Conservation (phyloP, 2,888 invertebrate genomes). For the Ornithoptera alexandrae region DNA sequence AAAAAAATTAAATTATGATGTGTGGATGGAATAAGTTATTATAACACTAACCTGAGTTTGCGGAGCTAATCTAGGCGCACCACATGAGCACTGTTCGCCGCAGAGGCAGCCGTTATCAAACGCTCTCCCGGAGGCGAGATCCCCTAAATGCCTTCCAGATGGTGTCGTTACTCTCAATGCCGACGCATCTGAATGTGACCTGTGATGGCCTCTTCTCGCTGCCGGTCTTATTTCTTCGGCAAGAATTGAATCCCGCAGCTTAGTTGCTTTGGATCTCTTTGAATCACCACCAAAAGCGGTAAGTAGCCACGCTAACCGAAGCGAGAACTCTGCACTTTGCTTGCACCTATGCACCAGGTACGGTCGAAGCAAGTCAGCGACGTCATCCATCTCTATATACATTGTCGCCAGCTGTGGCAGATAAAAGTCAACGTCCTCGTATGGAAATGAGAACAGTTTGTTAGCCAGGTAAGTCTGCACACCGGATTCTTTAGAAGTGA, state of each 20-base stretch:
- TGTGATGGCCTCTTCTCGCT: constrained; percentile 75
- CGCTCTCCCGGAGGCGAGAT: constrained; percentile 95
- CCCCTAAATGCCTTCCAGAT: constrained; percentile 88
- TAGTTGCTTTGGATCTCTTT: constrained; percentile 64
- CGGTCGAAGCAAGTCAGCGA: constrained; percentile 87
- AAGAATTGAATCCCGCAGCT: constrained; percentile 67
- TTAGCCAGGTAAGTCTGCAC: constrained; percentile 98
- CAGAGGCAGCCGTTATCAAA: constrained; percentile 98
- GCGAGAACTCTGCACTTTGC: constrained; percentile 96
- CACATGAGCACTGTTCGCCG: constrained; percentile 86
- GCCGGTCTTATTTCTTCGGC: constrained; percentile 74
- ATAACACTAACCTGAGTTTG: constrained; percentile 64
- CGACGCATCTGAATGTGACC: constrained; percentile 91
- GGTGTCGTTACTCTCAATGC: constrained; percentile 80
- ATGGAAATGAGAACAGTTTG: constrained; percentile 96
- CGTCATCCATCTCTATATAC: constrained; percentile 98
- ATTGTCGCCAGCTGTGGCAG: constrained; percentile 98
- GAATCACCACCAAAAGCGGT: constrained; percentile 92
- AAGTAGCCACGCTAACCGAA: constrained; percentile 97
- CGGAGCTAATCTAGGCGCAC: constrained; percentile 71
- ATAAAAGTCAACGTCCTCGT: constrained; percentile 97
- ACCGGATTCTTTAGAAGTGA: constrained; percentile 98
- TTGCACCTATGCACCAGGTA: constrained; percentile 85
- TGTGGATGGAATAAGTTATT: background rate
- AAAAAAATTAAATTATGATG: background rate